Percentiles rank a stretch among this genome's conserved stretches.
Conservation (phyloP, 2,888 invertebrate genomes). For the Lepidocyrtinus sp. region DNA sequence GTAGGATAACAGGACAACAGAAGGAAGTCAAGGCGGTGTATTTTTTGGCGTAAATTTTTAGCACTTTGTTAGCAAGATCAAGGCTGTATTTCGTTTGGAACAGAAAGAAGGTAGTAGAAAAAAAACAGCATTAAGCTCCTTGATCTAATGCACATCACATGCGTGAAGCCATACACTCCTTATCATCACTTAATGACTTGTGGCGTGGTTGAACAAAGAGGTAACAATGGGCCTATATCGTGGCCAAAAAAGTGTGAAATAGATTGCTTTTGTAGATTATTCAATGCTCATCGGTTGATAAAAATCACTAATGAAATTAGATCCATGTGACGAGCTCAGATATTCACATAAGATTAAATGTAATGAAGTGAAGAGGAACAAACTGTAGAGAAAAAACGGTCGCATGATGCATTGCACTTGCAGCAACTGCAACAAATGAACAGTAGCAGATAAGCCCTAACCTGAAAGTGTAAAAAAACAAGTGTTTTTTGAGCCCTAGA, state of each 20-base stretch:
- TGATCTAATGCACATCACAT: conserved; percentile 7
- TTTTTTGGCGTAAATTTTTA: conserved; percentile 9
- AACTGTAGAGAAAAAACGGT: neutral
- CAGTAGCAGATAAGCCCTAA: neutral
- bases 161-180: neutral
- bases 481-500: too few relatives aligned
- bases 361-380: neutral
- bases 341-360: neutral
- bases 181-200: conserved; percentile 1
- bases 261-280: neutral
- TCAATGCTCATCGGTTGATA: neutral
- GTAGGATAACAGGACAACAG: conserved; percentile 24
- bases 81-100: conserved; percentile 50
- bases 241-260: conserved; percentile 10
- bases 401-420: neutral
- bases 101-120: conserved; percentile 7
- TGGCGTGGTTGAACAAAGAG: conserved; percentile 2
- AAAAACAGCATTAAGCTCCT: too few relatives aligned
- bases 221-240: neutral
- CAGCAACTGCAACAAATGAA: neutral
- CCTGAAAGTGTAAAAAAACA: neutral
- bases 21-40: conserved; percentile 58
- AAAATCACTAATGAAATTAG: neutral
- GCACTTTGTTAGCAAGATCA: conserved; percentile 42
- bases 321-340: neutral